phyloP scores from a whole-genome alignment of 1,140 invertebrate genomes.

The Trinorchestia longiramus region DNA sequence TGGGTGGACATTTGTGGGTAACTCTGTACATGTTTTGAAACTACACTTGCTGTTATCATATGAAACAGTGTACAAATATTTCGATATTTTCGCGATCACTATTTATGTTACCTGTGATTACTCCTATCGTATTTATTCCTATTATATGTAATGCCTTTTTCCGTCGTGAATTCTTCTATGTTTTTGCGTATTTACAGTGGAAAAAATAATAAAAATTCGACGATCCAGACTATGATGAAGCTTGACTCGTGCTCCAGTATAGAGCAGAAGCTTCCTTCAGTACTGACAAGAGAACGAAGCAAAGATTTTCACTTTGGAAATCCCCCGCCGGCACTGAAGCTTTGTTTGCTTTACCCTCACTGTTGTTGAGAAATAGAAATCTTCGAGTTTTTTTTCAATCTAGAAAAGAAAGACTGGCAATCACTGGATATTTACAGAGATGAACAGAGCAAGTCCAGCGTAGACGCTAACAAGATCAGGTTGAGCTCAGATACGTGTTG shows the following conservation, averaged over 20 bases:
- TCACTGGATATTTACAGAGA: constrained; percentile 20
- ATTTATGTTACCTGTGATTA: no score
- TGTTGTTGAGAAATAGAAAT: constrained; percentile 9
- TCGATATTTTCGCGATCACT: no score
- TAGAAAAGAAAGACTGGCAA: constrained; percentile 18
- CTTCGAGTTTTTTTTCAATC: constrained; percentile 1
- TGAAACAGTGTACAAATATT: no score
- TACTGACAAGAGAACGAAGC: background rate
- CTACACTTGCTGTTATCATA: no score
- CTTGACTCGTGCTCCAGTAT: background rate
- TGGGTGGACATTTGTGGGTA: no score
- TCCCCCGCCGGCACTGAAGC: background rate
- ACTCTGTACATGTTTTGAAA: no score
- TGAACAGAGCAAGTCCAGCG: background rate
- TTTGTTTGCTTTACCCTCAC: background rate
- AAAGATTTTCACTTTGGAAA: background rate
- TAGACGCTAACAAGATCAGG: constrained; percentile 21
- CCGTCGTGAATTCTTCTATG: background rate
- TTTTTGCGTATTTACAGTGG: background rate
- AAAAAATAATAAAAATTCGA: background rate
- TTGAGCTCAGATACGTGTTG: background rate
- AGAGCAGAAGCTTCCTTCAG: background rate
- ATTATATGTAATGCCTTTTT: no score
- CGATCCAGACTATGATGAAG: background rate
- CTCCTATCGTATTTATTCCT: no score